phyloP scores from a whole-genome alignment of 2,888 invertebrate species.

The Pegoplata infirma region DNA sequence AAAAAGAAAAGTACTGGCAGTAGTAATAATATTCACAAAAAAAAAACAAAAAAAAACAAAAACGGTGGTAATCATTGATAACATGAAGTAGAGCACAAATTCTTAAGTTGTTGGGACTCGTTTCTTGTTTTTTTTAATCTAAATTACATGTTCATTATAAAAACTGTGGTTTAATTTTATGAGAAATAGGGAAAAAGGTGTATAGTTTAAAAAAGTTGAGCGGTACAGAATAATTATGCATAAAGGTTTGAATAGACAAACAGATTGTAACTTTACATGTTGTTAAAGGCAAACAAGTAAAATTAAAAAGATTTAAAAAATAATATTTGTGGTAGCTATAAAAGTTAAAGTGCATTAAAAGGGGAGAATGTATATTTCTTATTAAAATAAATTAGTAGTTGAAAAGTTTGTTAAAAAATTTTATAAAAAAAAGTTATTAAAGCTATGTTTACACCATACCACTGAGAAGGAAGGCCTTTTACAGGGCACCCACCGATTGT shows the following conservation, averaged over 20 bases:
- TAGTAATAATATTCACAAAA: slow-evolving; percentile 27
- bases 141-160: slow-evolving; percentile 55
- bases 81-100: slow-evolving; percentile 39
- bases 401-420: too few species aligned
- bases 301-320: too few species aligned
- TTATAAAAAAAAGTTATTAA: too few species aligned
- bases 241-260: slow-evolving; percentile 8
- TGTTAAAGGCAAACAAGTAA: too few species aligned
- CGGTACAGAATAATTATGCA: slow-evolving; percentile 37
- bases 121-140: slow-evolving; percentile 34
- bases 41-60: too few species aligned
- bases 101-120: slow-evolving; percentile 24
- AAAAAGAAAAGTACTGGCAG: not conserved
- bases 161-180: slow-evolving; percentile 41
- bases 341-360: too few species aligned
- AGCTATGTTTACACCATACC: too few species aligned
- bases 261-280: slow-evolving; percentile 52
- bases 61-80: slow-evolving; percentile 49
- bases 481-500: too few species aligned
- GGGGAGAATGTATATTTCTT: too few species aligned
- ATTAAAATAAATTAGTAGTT: too few species aligned
- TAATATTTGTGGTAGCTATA: too few species aligned
- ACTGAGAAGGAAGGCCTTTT: too few species aligned
- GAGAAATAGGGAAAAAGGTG: slow-evolving; percentile 25
- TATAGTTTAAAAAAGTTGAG: slow-evolving; percentile 29